Evolutionary conservation across 2,113 vertebrate species (phyloP).

Genomic region (Thermophis baileyi): DNA sequence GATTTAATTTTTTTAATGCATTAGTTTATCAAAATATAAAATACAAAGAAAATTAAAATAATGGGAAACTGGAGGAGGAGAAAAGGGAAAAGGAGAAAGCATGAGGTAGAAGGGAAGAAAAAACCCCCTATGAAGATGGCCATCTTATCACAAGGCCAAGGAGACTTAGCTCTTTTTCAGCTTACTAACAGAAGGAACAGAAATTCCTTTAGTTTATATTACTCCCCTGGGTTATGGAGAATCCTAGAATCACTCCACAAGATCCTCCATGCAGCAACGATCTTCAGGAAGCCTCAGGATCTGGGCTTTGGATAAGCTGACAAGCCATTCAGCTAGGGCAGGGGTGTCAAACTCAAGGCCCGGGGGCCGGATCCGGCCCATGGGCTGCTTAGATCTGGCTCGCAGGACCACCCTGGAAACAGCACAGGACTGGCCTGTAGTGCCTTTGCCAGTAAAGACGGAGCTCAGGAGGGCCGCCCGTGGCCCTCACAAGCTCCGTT

Average conservation of each 20-base stretch:
- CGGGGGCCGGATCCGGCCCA: no score
- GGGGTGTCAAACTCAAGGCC: no score
- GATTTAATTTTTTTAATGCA: no score
- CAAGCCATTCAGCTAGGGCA: no score
- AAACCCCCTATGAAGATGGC: not conserved
- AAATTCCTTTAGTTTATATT: not conserved
- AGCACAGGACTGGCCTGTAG: no score
- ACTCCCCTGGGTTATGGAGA: not conserved
- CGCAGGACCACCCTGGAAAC: no score
- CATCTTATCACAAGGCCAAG: not conserved
- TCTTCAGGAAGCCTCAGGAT: not conserved
- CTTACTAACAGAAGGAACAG: not conserved
- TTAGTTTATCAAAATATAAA: not conserved
- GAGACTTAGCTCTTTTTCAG: not conserved
- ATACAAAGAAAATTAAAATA: not conserved
- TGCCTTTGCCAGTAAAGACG: no score
- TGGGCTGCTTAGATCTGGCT: no score
- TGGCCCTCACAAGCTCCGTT: no score
- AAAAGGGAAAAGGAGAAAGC: not conserved
- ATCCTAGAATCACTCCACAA: no score
- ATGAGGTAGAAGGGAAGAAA: not conserved
- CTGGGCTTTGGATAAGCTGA: no score
- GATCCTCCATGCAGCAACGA: not conserved
- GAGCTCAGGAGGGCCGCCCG: no score
- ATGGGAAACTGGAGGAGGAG: not conserved